Evolutionary conservation across 53 echinoderm and acorn worm genomes (phyloP).

Genomic region (Astropecten irregularis): DNA sequence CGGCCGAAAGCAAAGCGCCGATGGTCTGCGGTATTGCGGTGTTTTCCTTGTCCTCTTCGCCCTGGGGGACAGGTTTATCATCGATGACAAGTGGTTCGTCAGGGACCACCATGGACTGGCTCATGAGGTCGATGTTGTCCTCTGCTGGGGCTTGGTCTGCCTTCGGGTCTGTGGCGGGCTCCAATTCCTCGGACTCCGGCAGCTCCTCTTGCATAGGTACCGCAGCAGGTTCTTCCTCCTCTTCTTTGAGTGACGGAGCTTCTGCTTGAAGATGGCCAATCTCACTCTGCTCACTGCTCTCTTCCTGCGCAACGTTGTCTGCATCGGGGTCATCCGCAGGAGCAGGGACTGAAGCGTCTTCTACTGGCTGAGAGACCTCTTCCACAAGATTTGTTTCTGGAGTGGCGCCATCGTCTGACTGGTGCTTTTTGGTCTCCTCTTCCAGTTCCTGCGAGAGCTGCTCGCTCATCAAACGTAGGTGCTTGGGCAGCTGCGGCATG

Average conservation of each 20-base stretch:
- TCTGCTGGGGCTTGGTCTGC: background rate
- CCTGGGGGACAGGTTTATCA: constrained; percentile 14
- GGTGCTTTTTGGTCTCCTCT: constrained; percentile 80
- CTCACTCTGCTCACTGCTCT: constrained; percentile 13
- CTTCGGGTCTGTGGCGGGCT: background rate
- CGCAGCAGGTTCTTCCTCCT: background rate
- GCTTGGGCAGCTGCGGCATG: constrained; percentile 81
- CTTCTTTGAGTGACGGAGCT: background rate
- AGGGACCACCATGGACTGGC: constrained; percentile 28
- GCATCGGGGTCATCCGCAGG: constrained; percentile 1
- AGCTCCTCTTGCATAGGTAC: background rate
- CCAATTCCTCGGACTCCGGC: background rate
- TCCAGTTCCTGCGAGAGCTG: constrained; percentile 92
- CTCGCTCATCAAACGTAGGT: constrained; percentile 88
- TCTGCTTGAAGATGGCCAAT: background rate
- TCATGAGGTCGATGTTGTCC: constrained; percentile 31
- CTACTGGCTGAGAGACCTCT: background rate
- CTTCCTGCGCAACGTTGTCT: background rate
- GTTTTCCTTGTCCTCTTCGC: constrained; percentile 42
- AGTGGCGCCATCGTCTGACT: constrained; percentile 39
- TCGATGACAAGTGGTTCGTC: constrained; percentile 54
- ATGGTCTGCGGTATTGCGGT: constrained; percentile 34
- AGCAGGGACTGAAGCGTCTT: background rate
- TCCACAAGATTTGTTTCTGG: background rate
- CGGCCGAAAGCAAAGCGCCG: constrained; percentile 31